Base-by-base conservation (phyloP, 2,888 invertebrate genomes). In the Drosophila parthenogenetica region DNA sequence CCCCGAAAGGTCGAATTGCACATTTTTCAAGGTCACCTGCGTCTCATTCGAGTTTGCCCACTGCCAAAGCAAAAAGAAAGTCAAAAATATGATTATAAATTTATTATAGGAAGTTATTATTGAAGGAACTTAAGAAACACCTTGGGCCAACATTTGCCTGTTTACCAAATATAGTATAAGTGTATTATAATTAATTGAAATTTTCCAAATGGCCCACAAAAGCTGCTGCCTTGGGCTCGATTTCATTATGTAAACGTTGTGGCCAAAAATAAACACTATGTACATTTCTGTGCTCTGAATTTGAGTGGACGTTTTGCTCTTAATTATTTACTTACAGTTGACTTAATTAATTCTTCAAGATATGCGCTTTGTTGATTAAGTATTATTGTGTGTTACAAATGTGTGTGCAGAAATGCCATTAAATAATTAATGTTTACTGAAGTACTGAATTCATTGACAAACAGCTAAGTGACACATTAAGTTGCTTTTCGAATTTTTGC, bases 1-100 rank as follows among this genome's bases (percentile, higher is more conserved):
- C 25, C 97, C 97, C 13, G 96, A 94, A 46, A 96, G 96, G 61
- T 95, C 93, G 92, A 96, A 96, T 91, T 96, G 95, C 89, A 97
- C 93, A 90, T 94, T 94, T 84, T 95, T 95, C 82, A 97, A 92
- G 73, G 94, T 91, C 62, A 91, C 91, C 80, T 91, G 91, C 16
- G 90, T 88, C 65, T 90, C 90, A 63, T 91, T 91, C 3, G 92
- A 92, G 66, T 90, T 85, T 40, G 90, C 89, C 89, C 91, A 92
- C 92, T 92, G 69, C 69, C 39, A 29, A 13, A 45, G 32, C 32
- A 59, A 54, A 66, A 29, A 11, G 5, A 19, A 19, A n/a, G 13
- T 16, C 2, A 14, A 29, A 16, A 16, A 39, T 5, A 39, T 29
- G 14, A 17, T 42, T 19, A 13, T n/a, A 14, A 37, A 45, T 17